These are phyloP conservation scores for Pomacea maculata DNA, from an alignment of 1,140 invertebrate species.

Conservation along the genomic window DNA sequence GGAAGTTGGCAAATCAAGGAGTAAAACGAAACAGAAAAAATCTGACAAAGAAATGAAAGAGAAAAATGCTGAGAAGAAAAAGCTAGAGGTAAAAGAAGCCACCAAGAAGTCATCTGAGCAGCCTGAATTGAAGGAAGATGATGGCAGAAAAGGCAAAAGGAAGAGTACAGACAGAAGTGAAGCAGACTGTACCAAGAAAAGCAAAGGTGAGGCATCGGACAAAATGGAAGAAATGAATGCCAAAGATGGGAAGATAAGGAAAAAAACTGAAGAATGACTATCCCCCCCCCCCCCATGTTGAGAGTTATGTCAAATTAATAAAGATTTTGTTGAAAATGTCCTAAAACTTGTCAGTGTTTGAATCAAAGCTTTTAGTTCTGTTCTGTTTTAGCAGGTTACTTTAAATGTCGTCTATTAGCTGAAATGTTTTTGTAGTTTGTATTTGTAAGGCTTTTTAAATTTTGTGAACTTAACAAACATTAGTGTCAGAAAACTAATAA, in stretches of 20 bases:
- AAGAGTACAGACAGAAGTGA: slow-evolving; percentile 30
- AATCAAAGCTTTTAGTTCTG: background rate
- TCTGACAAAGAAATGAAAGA: slow-evolving; percentile 27
- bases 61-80: background rate
- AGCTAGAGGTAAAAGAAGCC: background rate
- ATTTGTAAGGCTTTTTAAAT: too few species aligned
- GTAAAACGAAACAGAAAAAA: slow-evolving; percentile 31
- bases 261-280: slow-evolving; percentile 11
- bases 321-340: background rate
- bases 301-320: slow-evolving; percentile 23
- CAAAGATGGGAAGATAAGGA: slow-evolving; percentile 21
- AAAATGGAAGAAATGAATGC: background rate
- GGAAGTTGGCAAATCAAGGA: background rate
- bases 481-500: too few species aligned
- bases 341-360: background rate
- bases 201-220: slow-evolving; percentile 14
- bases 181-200: slow-evolving; percentile 25
- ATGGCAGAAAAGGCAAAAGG: slow-evolving; percentile 11
- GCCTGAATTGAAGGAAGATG: background rate
- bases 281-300: slow-evolving; percentile 6
- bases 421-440: background rate
- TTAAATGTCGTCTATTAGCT: background rate
- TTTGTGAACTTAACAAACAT: too few species aligned
- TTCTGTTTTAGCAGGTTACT: background rate
- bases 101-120: background rate